Base-by-base conservation (phyloP, 2,797 vertebrate species). In the Labroides dimidiatus region DNA sequence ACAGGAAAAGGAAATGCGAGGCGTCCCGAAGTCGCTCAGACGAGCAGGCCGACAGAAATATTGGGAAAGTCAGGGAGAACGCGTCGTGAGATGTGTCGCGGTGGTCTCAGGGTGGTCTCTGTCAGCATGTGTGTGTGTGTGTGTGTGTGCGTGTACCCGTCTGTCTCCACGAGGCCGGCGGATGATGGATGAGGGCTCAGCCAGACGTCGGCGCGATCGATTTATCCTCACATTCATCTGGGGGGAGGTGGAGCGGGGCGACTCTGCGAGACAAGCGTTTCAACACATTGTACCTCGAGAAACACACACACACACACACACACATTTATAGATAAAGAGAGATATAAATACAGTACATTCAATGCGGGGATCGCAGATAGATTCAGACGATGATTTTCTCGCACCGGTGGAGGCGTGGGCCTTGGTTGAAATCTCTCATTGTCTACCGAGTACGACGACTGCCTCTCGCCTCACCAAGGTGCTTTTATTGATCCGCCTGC, bases 161-260 rank as follows among this genome's bases (percentile, higher is more conserved):
- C 72, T 78, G 81, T 91, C 83, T 83, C 56, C 0, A 52, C 43
- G 48, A 74, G 84, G 77, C 84, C 76, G 4, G 51, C 6, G 47
- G 83, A 91, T 91, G 90, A 93, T 91, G 89, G 86, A 93, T 92
- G 91, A 88, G 87, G 76, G 69, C 73, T 85, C 81, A 33, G 87
- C 81, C 85, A 84, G 82, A 86, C 72, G 66, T 82, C 71, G 65
- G 53, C 69, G 2, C 78, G 51, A 90, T 92, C 72, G 89, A 94
- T 94, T 93, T 89, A 82, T 91, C 84, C 83, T 84, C 85, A 80
- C 86, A 81, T 89, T 89, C 9, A 76, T 92, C 87, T 87, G 73
- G 74, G 78, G 72, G 75, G 82, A 62, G 75, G 81, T 27, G 41
- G 61, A 10, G 9, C 1, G 49, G 54, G 30, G 54, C 19, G 19